These are phyloP conservation scores for Ursus arctos DNA, from an alignment of 2,113 vertebrate species.

Conservation along the genomic window DNA sequence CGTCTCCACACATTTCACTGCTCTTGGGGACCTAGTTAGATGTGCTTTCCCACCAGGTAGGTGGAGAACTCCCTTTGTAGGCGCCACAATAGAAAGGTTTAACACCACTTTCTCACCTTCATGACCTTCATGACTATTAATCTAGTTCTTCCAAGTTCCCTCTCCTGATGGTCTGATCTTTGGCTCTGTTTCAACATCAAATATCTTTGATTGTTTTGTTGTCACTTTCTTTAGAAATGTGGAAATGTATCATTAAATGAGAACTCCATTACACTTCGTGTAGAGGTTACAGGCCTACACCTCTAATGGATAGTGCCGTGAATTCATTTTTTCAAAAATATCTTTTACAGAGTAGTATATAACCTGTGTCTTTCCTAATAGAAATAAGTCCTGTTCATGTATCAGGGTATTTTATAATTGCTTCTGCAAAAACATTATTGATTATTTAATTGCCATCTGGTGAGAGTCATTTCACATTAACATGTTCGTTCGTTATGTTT, in stretches of 20 bases:
- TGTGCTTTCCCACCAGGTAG: not conserved
- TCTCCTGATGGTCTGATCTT: not conserved
- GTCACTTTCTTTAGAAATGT: slow-evolving; percentile 1
- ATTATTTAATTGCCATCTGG: not conserved
- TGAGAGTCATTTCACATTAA: not conserved
- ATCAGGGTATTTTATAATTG: not conserved
- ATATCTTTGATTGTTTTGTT: not conserved
- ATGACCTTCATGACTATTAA: not conserved
- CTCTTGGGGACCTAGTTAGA: not conserved
- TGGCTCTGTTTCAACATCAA: not conserved
- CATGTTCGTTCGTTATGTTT: not conserved
- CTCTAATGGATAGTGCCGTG: not conserved
- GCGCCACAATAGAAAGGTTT: not conserved
- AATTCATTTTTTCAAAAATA: not conserved
- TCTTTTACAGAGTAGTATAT: not conserved
- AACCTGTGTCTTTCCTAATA: not conserved
- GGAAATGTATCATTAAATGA: not conserved
- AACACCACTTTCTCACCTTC: not conserved
- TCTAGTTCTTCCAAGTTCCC: not conserved
- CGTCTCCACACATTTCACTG: not conserved
- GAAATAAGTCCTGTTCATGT: not conserved
- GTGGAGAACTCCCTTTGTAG: not conserved
- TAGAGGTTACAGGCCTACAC: too few relatives aligned
- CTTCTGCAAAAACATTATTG: not conserved
- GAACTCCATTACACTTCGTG: not conserved